A percentile compares a stretch with the other conserved stretches of the same genome.
These are phyloP conservation scores for Drosophila lutescens DNA, from an alignment of 2,888 invertebrate genomes.

Conservation along the genomic window DNA sequence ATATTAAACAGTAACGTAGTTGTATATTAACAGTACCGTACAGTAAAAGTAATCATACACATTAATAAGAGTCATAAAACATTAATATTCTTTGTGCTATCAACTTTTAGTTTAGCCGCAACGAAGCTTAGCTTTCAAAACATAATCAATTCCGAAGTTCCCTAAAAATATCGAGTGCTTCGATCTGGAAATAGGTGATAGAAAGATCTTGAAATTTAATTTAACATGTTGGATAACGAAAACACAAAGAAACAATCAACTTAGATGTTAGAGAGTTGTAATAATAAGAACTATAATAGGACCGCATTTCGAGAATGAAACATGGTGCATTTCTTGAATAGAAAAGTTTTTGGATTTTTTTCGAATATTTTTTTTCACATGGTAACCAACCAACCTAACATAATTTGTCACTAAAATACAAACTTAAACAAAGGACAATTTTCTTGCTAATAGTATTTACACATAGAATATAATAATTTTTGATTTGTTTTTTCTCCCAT, in stretches of 20 bases:
- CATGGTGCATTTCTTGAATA: constrained; percentile 33
- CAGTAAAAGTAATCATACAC: constrained; percentile 59
- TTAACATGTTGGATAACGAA: constrained; percentile 31
- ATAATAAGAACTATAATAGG: constrained; percentile 15
- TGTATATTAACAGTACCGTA: constrained; percentile 69
- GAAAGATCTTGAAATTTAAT: constrained; percentile 24
- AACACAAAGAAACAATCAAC: constrained; percentile 40
- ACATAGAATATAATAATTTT: constrained; percentile 38
- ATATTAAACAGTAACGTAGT: constrained; percentile 71
- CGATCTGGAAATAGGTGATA: constrained; percentile 29
- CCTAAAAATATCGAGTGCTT: constrained; percentile 4
- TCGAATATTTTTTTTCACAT: constrained; percentile 15
- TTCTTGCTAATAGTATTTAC: constrained; percentile 56
- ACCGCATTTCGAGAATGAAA: constrained; percentile 73
- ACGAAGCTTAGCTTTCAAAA: constrained; percentile 46
- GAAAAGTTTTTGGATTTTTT: constrained; percentile 34
- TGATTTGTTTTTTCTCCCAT: constrained; percentile 20
- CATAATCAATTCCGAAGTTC: constrained; percentile 18
- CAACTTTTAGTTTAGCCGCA: constrained; percentile 67
- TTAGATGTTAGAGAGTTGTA: constrained; percentile 33
- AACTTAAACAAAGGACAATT: constrained; percentile 47
- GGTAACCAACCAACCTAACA: constrained; percentile 46
- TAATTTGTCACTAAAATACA: constrained; percentile 52
- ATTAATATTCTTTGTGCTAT: constrained; percentile 64
- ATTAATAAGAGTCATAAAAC: constrained; percentile 55